phyloP scores from a whole-genome alignment of 53 echinoderm and acorn worm species.

The Patiria pectinifera region DNA sequence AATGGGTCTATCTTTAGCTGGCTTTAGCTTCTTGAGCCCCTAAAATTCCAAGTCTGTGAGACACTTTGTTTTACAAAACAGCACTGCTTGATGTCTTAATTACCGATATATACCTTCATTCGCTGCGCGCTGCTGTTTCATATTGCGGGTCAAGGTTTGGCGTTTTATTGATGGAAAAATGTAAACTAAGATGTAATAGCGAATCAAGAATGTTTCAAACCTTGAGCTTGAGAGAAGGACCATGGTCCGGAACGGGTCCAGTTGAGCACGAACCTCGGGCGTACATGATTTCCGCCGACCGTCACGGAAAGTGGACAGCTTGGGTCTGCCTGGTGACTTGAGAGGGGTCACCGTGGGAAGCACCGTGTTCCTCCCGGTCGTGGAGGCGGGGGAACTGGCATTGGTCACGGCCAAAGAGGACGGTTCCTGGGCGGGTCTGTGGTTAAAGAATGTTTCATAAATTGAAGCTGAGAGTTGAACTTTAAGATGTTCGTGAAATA shows the following conservation, averaged over 20 bases:
- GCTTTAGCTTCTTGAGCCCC: too few species aligned
- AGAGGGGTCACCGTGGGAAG: background rate
- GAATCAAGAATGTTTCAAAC: background rate
- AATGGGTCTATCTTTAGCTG: too few species aligned
- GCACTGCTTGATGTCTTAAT: too few species aligned
- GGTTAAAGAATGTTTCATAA: background rate
- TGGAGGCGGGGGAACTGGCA: background rate
- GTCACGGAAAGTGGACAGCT: constrained; percentile 43
- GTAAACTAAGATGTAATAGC: background rate
- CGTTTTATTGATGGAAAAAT: background rate
- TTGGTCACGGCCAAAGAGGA: background rate
- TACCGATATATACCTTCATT: too few species aligned
- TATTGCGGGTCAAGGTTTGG: too few species aligned
- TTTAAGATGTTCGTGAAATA: background rate
- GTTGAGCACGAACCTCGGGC: constrained; percentile 42
- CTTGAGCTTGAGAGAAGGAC: constrained; percentile 39
- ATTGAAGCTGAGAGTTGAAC: background rate
- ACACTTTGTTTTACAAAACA: too few species aligned
- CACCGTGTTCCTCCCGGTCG: background rate
- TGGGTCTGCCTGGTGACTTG: constrained; percentile 35
- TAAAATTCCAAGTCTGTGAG: too few species aligned
- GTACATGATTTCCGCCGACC: constrained; percentile 35
- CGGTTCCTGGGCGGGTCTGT: background rate
- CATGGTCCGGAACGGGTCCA: constrained; percentile 55
- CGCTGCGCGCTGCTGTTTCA: too few species aligned